These are phyloP conservation scores for Drosophila nigromelanica DNA, from an alignment of 1,140 invertebrate genomes.

Conservation along the genomic window DNA sequence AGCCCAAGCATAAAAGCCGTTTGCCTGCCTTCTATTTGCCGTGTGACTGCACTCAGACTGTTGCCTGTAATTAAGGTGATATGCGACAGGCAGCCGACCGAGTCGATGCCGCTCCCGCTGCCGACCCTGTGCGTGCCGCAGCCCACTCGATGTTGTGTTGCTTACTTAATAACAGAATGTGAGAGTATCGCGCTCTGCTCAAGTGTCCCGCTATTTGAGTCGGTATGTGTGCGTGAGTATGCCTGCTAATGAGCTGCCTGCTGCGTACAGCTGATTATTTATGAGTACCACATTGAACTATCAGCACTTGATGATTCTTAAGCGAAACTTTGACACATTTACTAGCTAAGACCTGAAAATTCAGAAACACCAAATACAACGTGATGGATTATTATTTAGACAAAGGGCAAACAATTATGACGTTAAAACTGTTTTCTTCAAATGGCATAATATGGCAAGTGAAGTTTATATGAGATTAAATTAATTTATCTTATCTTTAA, in stretches of 20 bases:
- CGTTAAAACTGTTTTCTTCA: no score
- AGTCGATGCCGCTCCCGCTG: conserved; percentile 42
- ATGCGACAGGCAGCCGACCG: conserved; percentile 67
- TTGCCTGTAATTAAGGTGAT: conserved; percentile 82
- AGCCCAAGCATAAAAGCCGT: conserved; percentile 72
- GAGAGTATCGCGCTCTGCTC: background rate
- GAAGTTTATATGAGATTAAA: no score
- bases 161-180: conserved; percentile 20
- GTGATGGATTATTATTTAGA: no score
- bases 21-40: conserved; percentile 77
- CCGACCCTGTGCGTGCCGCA: conserved; percentile 58
- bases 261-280: conserved; percentile 74
- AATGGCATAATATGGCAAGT: no score
- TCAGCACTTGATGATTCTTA: conserved; percentile 45
- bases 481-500: no score
- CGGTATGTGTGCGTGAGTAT: conserved; percentile 19
- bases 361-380: background rate
- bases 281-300: conserved; percentile 71
- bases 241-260: conserved; percentile 76
- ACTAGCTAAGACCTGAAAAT: conserved; percentile 17
- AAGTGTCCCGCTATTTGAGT: conserved; percentile 12
- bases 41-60: conserved; percentile 77
- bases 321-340: conserved; percentile 29
- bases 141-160: conserved; percentile 11
- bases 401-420: no score